Base-by-base conservation (phyloP, 2,888 invertebrate genomes). In the Hirtodrosophila duncani region DNA sequence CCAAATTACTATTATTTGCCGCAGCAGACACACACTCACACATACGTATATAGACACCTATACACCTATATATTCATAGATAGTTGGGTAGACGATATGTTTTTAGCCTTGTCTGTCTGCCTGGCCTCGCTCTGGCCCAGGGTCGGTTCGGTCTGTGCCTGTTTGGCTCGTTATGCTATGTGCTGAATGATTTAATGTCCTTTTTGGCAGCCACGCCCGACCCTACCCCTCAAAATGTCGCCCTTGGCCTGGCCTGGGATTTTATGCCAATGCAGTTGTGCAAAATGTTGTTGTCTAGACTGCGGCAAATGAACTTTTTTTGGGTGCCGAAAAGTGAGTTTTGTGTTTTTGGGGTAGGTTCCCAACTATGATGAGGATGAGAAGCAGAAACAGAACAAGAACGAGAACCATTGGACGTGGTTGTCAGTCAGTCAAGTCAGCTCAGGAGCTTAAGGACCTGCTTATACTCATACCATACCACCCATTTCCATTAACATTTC, bases 1-100 rank as follows among this genome's bases (percentile, higher is more conserved):
- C 79, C 62, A 75, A 75, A 81, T 75, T 74, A 75, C 81, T 78
- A 78, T 65, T 74, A 81, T 81, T 81, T 77, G 77, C 80, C 72
- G 77, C 80, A 74, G 55, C 58, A 51, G 36, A 18, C 37, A 42
- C n/a, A 37, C 43, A 42, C 27, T 41, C 51, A 49, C 3, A 59
- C 11, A 45, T 9, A n/a, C 30, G 31, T 17, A 45, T 44, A 23
- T 29, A 41, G 39, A 23, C 17, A 46, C 4, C 39, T 26, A 30
- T 16, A 36, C 36, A 52, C 20, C 52, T 42, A 60, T 7, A 66
- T 29, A 43, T 30, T 14, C 27, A 41, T 46, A 42, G 9, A 24
- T 30, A 17, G 17, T 31, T 43, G 23, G 20, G 3, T 33, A 43
- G 39, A 61, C 29, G 57, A 24, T 37, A 52, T 45, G 31, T 48